Conservation (phyloP, 2,113 vertebrate species). For the Cheirogaleus medius region DNA sequence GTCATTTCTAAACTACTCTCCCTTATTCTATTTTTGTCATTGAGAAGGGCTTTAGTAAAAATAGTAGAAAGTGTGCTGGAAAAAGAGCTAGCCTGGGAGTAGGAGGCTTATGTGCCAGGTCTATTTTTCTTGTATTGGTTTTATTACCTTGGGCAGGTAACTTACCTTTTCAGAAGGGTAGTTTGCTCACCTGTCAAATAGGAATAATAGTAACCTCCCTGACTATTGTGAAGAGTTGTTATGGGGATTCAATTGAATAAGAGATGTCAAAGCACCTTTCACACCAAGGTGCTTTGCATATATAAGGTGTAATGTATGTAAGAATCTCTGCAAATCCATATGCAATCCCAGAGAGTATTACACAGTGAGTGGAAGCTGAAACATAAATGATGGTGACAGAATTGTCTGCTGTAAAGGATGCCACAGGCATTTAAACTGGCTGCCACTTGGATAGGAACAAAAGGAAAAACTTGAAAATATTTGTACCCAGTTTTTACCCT, state of each 20-base stretch:
- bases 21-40: background rate
- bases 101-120: accelerated
- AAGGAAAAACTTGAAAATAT: background rate
- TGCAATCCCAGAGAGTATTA: background rate
- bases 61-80: no score
- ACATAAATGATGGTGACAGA: background rate
- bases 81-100: background rate
- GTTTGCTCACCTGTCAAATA: background rate
- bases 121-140: background rate
- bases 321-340: background rate
- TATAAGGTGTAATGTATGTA: no score
- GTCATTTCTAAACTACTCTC: background rate
- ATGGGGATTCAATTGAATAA: background rate
- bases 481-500: constrained; percentile 22
- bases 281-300: accelerated
- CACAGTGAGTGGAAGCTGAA: background rate
- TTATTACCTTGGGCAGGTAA: background rate
- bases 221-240: background rate
- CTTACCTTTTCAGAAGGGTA: background rate
- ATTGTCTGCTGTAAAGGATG: background rate
- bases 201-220: background rate
- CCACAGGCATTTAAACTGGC: background rate
- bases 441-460: background rate
- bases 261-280: background rate
- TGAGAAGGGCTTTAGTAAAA: background rate